These are phyloP conservation scores for Litoditis marina DNA, from an alignment of 2,888 invertebrate genomes.

Conservation along the genomic window DNA sequence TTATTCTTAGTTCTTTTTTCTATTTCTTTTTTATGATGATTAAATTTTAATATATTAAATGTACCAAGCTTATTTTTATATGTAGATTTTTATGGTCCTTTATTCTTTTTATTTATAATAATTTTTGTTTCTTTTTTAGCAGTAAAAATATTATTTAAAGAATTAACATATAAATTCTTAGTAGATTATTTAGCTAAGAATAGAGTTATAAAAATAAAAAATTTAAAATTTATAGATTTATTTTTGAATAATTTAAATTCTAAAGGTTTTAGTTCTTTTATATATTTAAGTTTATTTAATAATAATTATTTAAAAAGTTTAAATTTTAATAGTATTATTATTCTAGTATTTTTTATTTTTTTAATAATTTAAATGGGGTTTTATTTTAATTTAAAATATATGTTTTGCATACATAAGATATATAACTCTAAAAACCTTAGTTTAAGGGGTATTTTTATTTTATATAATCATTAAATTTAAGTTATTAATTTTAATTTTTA, in stretches of 20 bases:
- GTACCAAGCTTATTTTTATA: conserved; percentile 39
- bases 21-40: conserved; percentile 39
- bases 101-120: conserved; percentile 63
- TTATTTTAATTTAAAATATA: conserved; percentile 42
- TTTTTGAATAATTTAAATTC: conserved; percentile 36
- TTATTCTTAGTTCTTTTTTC: conserved; percentile 38
- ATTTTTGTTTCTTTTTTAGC: conserved; percentile 37
- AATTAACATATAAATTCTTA: conserved; percentile 42
- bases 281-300: conserved; percentile 17
- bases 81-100: conserved; percentile 41
- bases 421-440: conserved; percentile 36
- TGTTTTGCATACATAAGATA: conserved; percentile 46
- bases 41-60: conserved; percentile 44
- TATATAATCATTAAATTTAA: not conserved
- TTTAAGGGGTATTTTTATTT: too few species aligned
- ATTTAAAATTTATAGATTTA: conserved; percentile 42
- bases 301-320: conserved; percentile 30
- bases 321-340: conserved; percentile 32
- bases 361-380: conserved; percentile 37
- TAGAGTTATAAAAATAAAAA: conserved; percentile 37
- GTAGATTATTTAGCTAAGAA: conserved; percentile 44
- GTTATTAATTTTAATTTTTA: too few species aligned
- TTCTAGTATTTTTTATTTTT: conserved; percentile 30
- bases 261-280: conserved; percentile 24
- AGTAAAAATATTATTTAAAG: conserved; percentile 35